phyloP scores from a whole-genome alignment of 2,113 vertebrate species.

The Salminus brasiliensis region DNA sequence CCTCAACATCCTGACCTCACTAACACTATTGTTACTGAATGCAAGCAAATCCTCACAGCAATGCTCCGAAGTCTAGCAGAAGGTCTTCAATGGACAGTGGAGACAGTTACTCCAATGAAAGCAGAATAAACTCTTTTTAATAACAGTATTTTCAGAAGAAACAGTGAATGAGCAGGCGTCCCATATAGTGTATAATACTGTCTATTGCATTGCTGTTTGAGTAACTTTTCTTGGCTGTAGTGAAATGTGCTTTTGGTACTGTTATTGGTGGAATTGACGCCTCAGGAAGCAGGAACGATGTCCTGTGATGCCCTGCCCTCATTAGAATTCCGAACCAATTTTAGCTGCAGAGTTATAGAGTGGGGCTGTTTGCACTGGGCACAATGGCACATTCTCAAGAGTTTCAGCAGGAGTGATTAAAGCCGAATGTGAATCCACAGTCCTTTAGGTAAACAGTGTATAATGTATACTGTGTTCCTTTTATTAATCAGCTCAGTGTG shows the following conservation, averaged over 20 bases:
- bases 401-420: not conserved
- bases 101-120: no score
- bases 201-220: not conserved
- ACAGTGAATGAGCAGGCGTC: no score
- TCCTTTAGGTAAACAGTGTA: not conserved
- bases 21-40: no score
- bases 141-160: no score
- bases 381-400: not conserved
- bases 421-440: conserved; percentile 9
- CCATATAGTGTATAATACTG: no score
- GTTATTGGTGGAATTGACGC: conserved; percentile 7
- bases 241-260: not conserved
- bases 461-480: not conserved
- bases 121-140: no score
- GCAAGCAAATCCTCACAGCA: no score
- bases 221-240: not conserved
- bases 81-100: no score
- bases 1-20: no score
- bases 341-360: not conserved
- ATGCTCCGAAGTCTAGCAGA: no score
- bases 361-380: not conserved
- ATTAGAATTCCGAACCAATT: conserved; percentile 7
- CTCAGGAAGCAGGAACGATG: not conserved
- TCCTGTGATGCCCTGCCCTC: conserved; percentile 21
- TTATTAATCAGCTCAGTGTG: not conserved